Evolutionary conservation across 2,888 invertebrate genomes (phyloP), one percentile per base, ranked within the genome.

Genomic region (Chaitophorus viminalis): DNA sequence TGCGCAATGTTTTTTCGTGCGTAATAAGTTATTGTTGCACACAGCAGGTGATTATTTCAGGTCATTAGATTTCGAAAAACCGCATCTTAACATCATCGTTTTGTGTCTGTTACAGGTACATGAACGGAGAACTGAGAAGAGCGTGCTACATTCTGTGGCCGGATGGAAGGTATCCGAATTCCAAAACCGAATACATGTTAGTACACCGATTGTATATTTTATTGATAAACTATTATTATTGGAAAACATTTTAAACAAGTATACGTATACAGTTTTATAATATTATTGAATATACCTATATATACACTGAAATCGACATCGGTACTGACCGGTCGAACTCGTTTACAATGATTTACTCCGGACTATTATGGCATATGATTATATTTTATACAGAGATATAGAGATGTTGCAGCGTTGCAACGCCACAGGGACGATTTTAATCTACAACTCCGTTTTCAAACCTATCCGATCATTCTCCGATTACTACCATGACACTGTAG

Each of bases 61-160:
- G 46, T 14, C 46, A 6, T 36, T 6, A 6, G 36, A 36, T 36
- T 6, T 36, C 36, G 36, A 6, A 36, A 36, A 36, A 36, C 36
- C 36, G n/a, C n/a, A n/a, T n/a, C n/a, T n/a, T n/a, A n/a, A n/a
- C n/a, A n/a, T n/a, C n/a, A 46, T 11, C 14, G 14, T 46, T 33
- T 6, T 4, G 65, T 0, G 65, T 65, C 4, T 60, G 25, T 84
- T 84, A 68, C 60, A 90, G 90, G 68, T 91, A 90, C 89, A 89
- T 89, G 6, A 91, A 91, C 84, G 91, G 93, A 1, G 92, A 93
- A 89, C 90, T 90, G 8, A 91, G 93, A 89, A 93, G 93, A 89
- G 92, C 94, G 89, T 94, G 94, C 90, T 93, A 93, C 90, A 93
- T 94, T 90, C 92, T 92, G 88, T 94, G 94, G 94, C 94, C 94